Evolutionary conservation across 2,888 invertebrate species (phyloP).

Genomic region (Mythimna albipuncta): DNA sequence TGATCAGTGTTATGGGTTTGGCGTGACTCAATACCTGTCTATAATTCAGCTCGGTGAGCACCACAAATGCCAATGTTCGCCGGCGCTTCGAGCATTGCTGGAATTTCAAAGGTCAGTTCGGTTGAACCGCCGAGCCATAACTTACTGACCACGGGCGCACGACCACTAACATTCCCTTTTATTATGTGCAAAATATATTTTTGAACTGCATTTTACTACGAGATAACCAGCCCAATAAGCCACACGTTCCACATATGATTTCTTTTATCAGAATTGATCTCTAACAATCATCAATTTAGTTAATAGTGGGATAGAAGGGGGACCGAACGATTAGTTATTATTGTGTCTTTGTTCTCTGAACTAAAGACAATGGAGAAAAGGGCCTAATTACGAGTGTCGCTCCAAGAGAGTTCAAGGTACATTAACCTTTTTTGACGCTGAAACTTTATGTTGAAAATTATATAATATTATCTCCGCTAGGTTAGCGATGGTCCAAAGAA

Average conservation of each 20-base stretch:
- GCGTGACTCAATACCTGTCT: slow-evolving; percentile 64
- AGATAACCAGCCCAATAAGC: neutral
- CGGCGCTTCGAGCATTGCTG: slow-evolving; percentile 73
- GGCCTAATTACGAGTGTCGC: slow-evolving; percentile 78
- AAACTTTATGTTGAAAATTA: slow-evolving; percentile 62
- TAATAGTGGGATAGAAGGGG: slow-evolving; percentile 74
- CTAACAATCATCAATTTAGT: slow-evolving; percentile 74
- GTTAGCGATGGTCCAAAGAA: slow-evolving; percentile 14
- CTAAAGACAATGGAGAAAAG: slow-evolving; percentile 81
- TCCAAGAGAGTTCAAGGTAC: slow-evolving; percentile 74
- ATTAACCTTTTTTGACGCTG: slow-evolving; percentile 63
- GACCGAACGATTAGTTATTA: slow-evolving; percentile 77
- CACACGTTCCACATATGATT: slow-evolving; percentile 18
- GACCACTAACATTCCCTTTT: slow-evolving; percentile 55
- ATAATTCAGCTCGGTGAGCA: slow-evolving; percentile 65
- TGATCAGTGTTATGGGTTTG: slow-evolving; percentile 52
- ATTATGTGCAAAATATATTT: slow-evolving; percentile 51
- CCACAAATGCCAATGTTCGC: slow-evolving; percentile 73
- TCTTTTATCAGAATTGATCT: slow-evolving; percentile 42
- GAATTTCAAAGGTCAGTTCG: slow-evolving; percentile 80
- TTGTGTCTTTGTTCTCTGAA: slow-evolving; percentile 79
- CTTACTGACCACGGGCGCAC: slow-evolving; percentile 66
- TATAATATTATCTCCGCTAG: slow-evolving; percentile 28
- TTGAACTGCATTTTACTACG: slow-evolving; percentile 31
- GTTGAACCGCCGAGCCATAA: slow-evolving; percentile 69